These are phyloP conservation scores for Bombus sylvicola DNA, from an alignment of 1,140 invertebrate species.

Conservation along the genomic window DNA sequence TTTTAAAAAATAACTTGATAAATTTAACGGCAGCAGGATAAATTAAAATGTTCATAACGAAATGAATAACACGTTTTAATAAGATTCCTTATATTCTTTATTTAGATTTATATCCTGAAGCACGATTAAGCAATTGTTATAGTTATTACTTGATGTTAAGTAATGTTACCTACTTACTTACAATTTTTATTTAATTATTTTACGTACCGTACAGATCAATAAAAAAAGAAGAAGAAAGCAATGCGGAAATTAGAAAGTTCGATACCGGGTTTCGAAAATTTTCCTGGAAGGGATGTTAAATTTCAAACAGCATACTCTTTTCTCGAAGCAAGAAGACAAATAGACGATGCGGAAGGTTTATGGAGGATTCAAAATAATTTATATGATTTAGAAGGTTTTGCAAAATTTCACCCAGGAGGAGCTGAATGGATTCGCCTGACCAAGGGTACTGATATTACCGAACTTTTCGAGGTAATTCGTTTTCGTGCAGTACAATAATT, in stretches of 20 bases:
- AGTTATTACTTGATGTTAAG: not conserved
- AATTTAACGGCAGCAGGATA: too few species aligned
- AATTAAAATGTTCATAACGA: too few species aligned
- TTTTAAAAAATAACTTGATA: too few species aligned
- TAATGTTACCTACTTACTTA: not conserved
- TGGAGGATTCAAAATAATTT: constrained; percentile 91
- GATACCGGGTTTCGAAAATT: constrained; percentile 70
- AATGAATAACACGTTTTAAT: too few species aligned
- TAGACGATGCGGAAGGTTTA: constrained; percentile 89
- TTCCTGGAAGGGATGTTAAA: constrained; percentile 54
- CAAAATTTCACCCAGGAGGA: constrained; percentile 90
- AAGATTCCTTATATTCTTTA: too few species aligned
- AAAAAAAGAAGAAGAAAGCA: not conserved
- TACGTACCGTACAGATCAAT: not conserved
- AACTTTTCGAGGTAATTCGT: constrained; percentile 86
- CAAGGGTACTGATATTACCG: constrained; percentile 90
- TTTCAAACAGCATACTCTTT: constrained; percentile 67
- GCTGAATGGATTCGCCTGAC: constrained; percentile 88
- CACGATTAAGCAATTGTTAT: not conserved
- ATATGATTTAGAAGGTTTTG: constrained; percentile 89
- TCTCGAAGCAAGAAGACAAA: constrained; percentile 85
- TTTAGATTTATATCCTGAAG: not conserved
- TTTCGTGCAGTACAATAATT: not conserved
- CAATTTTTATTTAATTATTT: too few species aligned
- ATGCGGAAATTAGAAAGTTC: constrained; percentile 69